phyloP scores from a whole-genome alignment of 1,140 invertebrate species.

The Bombus pyrosoma region DNA sequence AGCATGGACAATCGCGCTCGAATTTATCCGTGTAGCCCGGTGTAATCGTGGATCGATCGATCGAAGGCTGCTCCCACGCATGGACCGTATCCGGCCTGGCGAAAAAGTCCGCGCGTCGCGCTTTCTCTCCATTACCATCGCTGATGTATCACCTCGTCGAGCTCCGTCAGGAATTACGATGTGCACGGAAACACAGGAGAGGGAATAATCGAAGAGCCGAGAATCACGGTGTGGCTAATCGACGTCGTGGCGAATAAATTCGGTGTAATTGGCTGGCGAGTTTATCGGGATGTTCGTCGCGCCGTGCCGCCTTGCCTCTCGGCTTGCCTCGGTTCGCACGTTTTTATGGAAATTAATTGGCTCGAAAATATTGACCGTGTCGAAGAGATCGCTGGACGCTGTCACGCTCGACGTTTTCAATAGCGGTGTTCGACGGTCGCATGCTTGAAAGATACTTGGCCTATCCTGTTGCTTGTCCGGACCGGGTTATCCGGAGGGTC shows the following conservation, averaged over 20 bases:
- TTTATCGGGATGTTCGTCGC: slow-evolving; percentile 36
- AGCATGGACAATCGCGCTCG: slow-evolving; percentile 10
- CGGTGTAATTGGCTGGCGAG: slow-evolving; percentile 43
- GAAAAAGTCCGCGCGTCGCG: slow-evolving; percentile 53
- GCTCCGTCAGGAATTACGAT: slow-evolving; percentile 51
- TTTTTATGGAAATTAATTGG: slow-evolving; percentile 34
- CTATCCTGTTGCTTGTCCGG: not conserved
- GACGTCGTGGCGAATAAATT: slow-evolving; percentile 51
- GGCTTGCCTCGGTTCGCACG: not conserved
- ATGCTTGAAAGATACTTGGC: not conserved
- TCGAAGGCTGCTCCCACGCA: slow-evolving; percentile 40
- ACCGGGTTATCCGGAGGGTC: not conserved
- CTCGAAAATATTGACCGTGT: slow-evolving; percentile 33
- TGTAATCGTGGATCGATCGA: slow-evolving; percentile 48
- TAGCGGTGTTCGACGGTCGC: not conserved
- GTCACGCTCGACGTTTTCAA: slow-evolving; percentile 18
- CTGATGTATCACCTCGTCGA: slow-evolving; percentile 47
- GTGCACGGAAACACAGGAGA: slow-evolving; percentile 44
- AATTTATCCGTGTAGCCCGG: slow-evolving; percentile 10
- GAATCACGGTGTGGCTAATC: slow-evolving; percentile 36
- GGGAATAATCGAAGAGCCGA: slow-evolving; percentile 30
- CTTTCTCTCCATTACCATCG: slow-evolving; percentile 73
- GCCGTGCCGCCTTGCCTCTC: not conserved
- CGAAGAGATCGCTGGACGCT: not conserved
- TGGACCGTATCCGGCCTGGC: not conserved